Evolutionary conservation across 1,140 invertebrate species (phyloP).

Genomic region (Ips typographus): DNA sequence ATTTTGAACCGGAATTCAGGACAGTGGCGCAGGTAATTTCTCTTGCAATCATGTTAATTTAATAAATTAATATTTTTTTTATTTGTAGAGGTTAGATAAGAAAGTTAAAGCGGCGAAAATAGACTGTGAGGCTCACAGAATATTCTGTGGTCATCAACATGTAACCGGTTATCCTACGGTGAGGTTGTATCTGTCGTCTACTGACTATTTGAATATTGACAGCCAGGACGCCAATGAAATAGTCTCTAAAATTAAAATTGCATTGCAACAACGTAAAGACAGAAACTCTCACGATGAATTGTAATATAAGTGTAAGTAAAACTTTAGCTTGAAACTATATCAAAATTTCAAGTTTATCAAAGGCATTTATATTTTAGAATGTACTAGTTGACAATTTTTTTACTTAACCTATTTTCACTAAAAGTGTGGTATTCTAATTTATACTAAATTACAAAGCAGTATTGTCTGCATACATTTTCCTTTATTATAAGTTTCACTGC

Average conservation of each 20-base stretch:
- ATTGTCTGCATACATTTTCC: too few species aligned
- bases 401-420: too few species aligned
- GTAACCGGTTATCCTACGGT: conserved; percentile 73
- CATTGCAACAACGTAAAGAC: conserved; percentile 36
- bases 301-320: conserved; percentile 26
- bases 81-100: conserved; percentile 59
- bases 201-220: conserved; percentile 41
- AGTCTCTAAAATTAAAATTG: conserved; percentile 39
- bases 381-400: too few species aligned
- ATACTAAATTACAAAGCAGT: too few species aligned
- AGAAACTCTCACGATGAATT: conserved; percentile 45
- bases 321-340: background rate
- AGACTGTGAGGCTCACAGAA: conserved; percentile 78
- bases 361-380: background rate
- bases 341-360: background rate
- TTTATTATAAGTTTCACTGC: too few species aligned
- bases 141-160: conserved; percentile 66
- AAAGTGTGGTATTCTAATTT: too few species aligned
- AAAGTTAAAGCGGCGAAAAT: conserved; percentile 75
- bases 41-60: background rate
- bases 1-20: conserved; percentile 70
- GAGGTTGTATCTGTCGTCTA: conserved; percentile 44
- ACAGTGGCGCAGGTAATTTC: conserved; percentile 61
- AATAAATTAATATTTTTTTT: background rate
- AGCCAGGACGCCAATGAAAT: conserved; percentile 41